Evolutionary conservation across 2,888 invertebrate species (phyloP).

Genomic region (Cheiracanthium punctorium): DNA sequence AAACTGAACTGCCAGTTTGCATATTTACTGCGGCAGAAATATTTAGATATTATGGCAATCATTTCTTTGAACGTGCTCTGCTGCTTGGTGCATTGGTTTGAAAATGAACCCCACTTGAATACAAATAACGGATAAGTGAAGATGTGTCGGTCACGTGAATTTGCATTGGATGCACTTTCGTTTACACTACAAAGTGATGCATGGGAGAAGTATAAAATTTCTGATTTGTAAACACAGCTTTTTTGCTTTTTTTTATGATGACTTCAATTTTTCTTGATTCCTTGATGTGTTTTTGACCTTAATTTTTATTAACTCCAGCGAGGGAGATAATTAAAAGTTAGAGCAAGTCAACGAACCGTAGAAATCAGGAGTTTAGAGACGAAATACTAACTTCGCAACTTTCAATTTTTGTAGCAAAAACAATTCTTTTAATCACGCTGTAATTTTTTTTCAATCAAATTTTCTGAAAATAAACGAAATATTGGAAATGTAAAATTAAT

Average conservation of each 20-base stretch:
- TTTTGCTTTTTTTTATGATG: not conserved
- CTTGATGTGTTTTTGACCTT: no score
- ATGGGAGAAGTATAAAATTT: constrained; percentile 9
- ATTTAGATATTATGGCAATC: constrained; percentile 39
- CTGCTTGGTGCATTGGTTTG: constrained; percentile 31
- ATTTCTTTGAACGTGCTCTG: constrained; percentile 54
- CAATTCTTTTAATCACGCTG: no score
- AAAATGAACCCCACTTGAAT: constrained; percentile 44
- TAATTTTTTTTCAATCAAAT: no score
- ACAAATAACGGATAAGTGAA: constrained; percentile 53
- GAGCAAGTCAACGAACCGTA: no score
- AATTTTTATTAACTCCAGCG: no score
- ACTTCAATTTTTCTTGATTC: not conserved
- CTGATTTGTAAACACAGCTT: no score
- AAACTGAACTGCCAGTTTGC: constrained; percentile 54
- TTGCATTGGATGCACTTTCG: constrained; percentile 28
- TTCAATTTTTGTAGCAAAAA: no score
- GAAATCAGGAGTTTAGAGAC: no score
- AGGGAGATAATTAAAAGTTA: no score
- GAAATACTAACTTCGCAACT: no score
- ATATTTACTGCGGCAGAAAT: constrained; percentile 32
- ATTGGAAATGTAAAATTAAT: no score
- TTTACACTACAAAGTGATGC: not conserved
- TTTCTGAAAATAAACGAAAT: no score
- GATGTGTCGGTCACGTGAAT: constrained; percentile 44